phyloP scores from a whole-genome alignment of 2,797 vertebrate species.

The Hemibagrus guttatus region DNA sequence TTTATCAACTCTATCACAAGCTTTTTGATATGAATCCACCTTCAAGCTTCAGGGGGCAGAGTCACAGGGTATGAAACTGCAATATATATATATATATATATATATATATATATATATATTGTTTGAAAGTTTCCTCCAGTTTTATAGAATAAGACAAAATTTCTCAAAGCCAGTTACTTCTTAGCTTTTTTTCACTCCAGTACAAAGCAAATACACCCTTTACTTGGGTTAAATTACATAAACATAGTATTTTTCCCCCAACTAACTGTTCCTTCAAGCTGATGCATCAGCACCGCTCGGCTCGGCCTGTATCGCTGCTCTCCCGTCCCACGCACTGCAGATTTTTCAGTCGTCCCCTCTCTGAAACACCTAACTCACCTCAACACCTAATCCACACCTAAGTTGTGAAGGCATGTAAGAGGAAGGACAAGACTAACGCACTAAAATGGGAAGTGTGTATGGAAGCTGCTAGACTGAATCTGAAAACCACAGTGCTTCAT shows the following conservation, averaged over 20 bases:
- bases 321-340: constrained; percentile 25
- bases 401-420: not conserved
- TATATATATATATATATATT: too few species aligned
- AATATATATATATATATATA: too few species aligned
- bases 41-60: not conserved
- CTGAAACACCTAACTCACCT: not conserved
- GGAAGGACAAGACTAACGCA: not conserved
- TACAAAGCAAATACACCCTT: not conserved
- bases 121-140: not conserved
- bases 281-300: not conserved
- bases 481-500: not conserved
- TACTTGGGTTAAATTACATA: not conserved
- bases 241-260: too few species aligned
- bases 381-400: not conserved
- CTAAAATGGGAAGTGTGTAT: not conserved
- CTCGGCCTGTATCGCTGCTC: not conserved
- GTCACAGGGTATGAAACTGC: not conserved
- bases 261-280: not conserved
- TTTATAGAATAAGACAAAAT: not conserved
- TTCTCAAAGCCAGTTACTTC: not conserved
- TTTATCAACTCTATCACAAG: not conserved
- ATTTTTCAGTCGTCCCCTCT: not conserved
- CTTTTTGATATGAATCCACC: too few species aligned
- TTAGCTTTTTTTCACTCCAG: not conserved
- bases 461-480: not conserved